These are phyloP conservation scores for Tragelaphus eurycerus DNA, from an alignment of 2,797 vertebrate genomes.

Conservation along the genomic window DNA sequence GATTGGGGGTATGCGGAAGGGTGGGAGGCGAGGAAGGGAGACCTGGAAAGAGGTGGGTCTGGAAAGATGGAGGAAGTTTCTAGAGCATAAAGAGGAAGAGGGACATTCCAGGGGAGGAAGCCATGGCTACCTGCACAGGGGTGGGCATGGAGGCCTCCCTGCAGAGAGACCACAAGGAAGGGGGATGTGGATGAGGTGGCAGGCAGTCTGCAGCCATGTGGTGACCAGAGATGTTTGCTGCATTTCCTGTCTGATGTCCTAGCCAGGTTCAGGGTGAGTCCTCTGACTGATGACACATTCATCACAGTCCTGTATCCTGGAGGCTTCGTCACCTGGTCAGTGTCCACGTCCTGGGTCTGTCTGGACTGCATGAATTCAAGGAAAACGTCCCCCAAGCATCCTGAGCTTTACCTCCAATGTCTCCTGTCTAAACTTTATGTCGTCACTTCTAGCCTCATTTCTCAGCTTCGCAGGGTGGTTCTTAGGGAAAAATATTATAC, in stretches of 20 bases:
- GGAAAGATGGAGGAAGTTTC: not conserved
- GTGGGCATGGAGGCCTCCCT: too few species aligned
- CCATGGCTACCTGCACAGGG: not conserved
- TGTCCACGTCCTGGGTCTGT: not conserved
- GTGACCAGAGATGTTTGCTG: fast-evolving
- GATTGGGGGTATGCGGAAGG: not conserved
- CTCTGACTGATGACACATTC: fast-evolving
- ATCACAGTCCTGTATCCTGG: fast-evolving
- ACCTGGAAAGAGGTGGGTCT: not conserved
- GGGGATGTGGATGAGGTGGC: fast-evolving
- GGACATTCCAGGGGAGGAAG: not conserved
- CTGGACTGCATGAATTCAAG: not conserved
- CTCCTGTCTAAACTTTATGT: not conserved
- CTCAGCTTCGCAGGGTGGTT: not conserved
- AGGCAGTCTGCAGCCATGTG: not conserved
- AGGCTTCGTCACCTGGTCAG: fast-evolving
- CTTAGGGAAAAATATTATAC: fast-evolving
- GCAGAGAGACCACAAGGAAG: fast-evolving
- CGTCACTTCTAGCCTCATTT: too few species aligned
- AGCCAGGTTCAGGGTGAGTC: fast-evolving
- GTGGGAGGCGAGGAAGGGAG: too few species aligned
- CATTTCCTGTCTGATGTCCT: not conserved
- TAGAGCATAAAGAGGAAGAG: not conserved
- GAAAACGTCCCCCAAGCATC: not conserved
- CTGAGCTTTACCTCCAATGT: not conserved